Evolutionary conservation across 2,888 invertebrate genomes (phyloP).

Genomic region (Ophion costatus): DNA sequence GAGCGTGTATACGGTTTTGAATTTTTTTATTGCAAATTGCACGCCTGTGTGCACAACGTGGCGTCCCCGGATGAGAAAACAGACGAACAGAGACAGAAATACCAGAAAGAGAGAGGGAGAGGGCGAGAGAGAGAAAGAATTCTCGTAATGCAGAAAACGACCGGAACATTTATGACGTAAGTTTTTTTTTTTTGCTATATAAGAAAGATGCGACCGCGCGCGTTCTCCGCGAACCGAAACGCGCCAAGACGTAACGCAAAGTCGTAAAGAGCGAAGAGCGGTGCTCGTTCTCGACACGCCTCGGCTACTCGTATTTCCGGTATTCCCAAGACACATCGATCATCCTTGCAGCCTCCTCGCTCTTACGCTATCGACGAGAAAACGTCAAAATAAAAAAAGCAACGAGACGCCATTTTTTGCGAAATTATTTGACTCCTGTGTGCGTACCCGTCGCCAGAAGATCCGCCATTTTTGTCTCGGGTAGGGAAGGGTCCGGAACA

Average conservation of each 20-base stretch:
- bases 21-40: slow-evolving; percentile 49
- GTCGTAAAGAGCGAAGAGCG: slow-evolving; percentile 22
- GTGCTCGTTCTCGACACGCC: background rate
- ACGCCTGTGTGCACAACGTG: slow-evolving; percentile 21
- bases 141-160: slow-evolving; percentile 27
- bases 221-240: slow-evolving; percentile 27
- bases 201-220: slow-evolving; percentile 1
- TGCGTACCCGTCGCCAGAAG: background rate
- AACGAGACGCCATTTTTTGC: background rate
- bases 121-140: background rate
- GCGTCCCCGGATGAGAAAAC: slow-evolving; percentile 8
- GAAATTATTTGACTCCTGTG: background rate
- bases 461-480: slow-evolving; percentile 70
- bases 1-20: background rate
- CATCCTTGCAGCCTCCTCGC: background rate
- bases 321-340: slow-evolving; percentile 44
- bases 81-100: background rate
- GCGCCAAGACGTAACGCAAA: slow-evolving; percentile 18
- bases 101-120: background rate
- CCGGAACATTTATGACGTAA: slow-evolving; percentile 41
- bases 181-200: slow-evolving; percentile 1
- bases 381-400: background rate
- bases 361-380: background rate
- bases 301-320: slow-evolving; percentile 41
- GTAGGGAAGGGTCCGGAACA: slow-evolving; percentile 32